Evolutionary conservation across 2,797 vertebrate genomes (phyloP).

Genomic region (Onychomys leucogaster): DNA sequence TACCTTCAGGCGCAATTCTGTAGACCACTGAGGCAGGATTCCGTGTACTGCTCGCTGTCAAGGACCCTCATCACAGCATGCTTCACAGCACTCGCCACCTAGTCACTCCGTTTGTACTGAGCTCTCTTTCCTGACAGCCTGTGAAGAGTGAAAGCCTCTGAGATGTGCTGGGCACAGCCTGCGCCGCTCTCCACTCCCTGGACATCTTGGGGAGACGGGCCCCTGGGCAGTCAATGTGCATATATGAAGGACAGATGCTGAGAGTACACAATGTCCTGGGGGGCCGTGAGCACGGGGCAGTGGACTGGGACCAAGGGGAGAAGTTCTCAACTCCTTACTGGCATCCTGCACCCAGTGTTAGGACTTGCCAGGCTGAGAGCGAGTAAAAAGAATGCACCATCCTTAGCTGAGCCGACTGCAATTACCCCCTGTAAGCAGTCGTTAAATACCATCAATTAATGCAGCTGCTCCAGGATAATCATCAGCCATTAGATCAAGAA

Average conservation of each 20-base stretch:
- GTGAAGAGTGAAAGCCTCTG: not conserved
- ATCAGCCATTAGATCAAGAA: slow-evolving; percentile 52
- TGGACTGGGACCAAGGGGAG: not conserved
- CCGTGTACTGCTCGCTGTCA: not conserved
- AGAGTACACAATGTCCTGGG: rapidly evolving
- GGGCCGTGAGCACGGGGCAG: not conserved
- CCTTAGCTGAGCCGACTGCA: slow-evolving; percentile 36
- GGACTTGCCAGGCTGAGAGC: slow-evolving; percentile 10
- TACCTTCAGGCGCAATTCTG: not conserved
- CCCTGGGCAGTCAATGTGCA: not conserved
- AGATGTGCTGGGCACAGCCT: not conserved
- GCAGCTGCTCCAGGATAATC: slow-evolving; percentile 71
- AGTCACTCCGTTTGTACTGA: not conserved
- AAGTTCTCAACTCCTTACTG: not conserved
- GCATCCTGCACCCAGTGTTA: not conserved
- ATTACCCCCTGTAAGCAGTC: slow-evolving; percentile 30
- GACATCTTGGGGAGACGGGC: not conserved
- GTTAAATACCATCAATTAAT: slow-evolving; percentile 59
- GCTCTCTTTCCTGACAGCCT: not conserved
- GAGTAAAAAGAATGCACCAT: not conserved
- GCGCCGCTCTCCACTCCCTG: not conserved
- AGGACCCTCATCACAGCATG: not conserved
- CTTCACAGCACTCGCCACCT: not conserved
- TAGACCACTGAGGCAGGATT: not conserved
- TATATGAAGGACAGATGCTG: not conserved